Evolutionary conservation across 2,797 vertebrate genomes (phyloP).

Genomic region (Neopelma chrysocephalum): DNA sequence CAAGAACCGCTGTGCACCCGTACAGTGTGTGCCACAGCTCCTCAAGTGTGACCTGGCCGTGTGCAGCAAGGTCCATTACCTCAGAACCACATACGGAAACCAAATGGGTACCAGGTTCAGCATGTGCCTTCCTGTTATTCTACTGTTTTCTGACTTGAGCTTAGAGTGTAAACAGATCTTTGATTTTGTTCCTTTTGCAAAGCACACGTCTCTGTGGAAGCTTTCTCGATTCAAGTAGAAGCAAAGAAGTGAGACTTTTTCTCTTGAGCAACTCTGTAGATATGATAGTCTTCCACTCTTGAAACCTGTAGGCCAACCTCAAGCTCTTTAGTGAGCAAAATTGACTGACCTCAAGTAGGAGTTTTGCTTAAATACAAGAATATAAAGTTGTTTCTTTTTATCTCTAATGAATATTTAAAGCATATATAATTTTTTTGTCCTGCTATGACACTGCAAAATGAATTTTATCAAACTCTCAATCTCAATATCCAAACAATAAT

Average conservation of each 20-base stretch:
- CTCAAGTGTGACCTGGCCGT: neutral
- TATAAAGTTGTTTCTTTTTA: neutral
- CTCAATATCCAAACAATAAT: neutral
- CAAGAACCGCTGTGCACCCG: accelerated
- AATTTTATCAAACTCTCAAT: neutral
- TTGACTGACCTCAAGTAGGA: neutral
- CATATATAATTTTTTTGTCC: neutral
- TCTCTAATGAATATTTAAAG: neutral
- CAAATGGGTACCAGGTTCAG: neutral
- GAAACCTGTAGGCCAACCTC: neutral
- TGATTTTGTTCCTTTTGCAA: constrained; percentile 29
- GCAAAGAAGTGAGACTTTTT: neutral
- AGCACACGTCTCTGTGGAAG: neutral
- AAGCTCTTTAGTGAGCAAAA: neutral
- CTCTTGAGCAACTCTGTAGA: neutral
- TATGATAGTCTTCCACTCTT: neutral
- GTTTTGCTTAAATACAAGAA: neutral
- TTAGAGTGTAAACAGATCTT: constrained; percentile 22
- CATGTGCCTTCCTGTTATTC: constrained; percentile 46
- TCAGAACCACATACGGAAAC: constrained; percentile 28
- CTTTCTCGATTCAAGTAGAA: neutral
- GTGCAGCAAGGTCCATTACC: neutral
- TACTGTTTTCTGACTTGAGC: neutral
- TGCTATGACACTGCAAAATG: neutral
- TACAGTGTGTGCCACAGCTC: neutral